A percentile compares a stretch with the other conserved stretches of the same genome.
phyloP scores from a whole-genome alignment of 2,888 invertebrate species.

The Drosophila mimetica region DNA sequence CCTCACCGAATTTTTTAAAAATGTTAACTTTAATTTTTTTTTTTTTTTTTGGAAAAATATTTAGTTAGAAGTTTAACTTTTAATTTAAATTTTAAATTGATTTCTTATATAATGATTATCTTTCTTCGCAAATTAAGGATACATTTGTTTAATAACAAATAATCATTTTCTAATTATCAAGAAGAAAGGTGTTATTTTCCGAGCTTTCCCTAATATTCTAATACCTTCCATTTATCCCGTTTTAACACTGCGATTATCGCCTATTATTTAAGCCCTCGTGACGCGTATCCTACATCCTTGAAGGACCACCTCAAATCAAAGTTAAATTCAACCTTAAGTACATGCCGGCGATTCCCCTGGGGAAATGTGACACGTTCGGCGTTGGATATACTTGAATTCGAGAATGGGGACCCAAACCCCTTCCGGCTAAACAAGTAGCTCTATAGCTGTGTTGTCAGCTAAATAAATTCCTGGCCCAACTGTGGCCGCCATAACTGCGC shows the following conservation, averaged over 20 bases:
- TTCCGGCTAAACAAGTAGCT: conserved; percentile 17
- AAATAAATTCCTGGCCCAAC: conserved; percentile 45
- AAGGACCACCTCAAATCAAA: conserved; percentile 34
- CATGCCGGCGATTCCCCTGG: conserved; percentile 35
- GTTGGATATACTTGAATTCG: conserved; percentile 7
- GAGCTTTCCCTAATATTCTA: background rate
- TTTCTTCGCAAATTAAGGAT: no score
- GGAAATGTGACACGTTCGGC: conserved; percentile 46
- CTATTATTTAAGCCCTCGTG: background rate
- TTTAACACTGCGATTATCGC: conserved; percentile 8
- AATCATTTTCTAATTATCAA: background rate
- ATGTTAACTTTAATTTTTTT: no score
- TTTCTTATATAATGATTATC: no score
- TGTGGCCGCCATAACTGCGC: conserved; percentile 35
- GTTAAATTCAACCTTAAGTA: conserved; percentile 41
- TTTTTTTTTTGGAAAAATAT: no score
- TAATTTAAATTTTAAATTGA: no score
- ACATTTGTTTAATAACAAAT: no score
- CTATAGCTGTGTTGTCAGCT: conserved; percentile 41
- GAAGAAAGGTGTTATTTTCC: background rate
- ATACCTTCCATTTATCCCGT: background rate
- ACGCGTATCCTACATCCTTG: conserved; percentile 11
- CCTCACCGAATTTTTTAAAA: no score
- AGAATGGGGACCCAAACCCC: conserved; percentile 8
- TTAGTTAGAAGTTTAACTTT: no score